Percentiles rank a stretch among this genome's conserved stretches.
phyloP scores from a whole-genome alignment of 2,888 invertebrate species.

The Hypercompe scribonia region DNA sequence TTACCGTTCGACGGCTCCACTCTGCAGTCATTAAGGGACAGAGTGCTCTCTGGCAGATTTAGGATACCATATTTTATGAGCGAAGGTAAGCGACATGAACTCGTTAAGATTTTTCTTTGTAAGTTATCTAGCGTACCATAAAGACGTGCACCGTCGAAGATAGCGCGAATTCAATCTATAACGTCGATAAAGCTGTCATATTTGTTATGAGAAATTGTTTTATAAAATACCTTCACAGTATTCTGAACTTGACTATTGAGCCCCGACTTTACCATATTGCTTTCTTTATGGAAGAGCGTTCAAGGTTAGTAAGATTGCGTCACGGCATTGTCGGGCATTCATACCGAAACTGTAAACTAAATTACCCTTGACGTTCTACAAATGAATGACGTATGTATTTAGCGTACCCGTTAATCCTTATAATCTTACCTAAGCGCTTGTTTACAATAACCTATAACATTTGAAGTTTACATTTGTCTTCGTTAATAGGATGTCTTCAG shows the following conservation, averaged over 20 bases:
- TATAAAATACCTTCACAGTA: constrained; percentile 3
- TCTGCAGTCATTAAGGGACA: constrained; percentile 95
- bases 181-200: neutral
- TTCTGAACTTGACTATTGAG: constrained; percentile 17
- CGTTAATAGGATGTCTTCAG: constrained; percentile 23
- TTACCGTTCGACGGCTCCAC: constrained; percentile 98
- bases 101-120: constrained; percentile 34
- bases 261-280: constrained; percentile 27
- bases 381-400: constrained; percentile 46
- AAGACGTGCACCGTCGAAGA: constrained; percentile 6
- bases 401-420: constrained; percentile 37
- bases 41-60: constrained; percentile 97
- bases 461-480: constrained; percentile 33
- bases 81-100: constrained; percentile 89
- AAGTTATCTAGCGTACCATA: constrained; percentile 29
- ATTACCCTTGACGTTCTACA: constrained; percentile 47
- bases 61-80: constrained; percentile 99
- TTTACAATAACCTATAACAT: constrained; percentile 22
- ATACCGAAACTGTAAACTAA: constrained; percentile 44
- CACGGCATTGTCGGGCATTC: constrained; percentile 42
- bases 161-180: neutral
- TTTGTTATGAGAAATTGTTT: neutral
- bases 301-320: constrained; percentile 45
- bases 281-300: constrained; percentile 37
- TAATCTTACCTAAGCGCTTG: constrained; percentile 27